Percentiles rank a stretch among this genome's conserved stretches.
phyloP scores from a whole-genome alignment of 2,113 vertebrate genomes.

The Prochilodus magdalenae region DNA sequence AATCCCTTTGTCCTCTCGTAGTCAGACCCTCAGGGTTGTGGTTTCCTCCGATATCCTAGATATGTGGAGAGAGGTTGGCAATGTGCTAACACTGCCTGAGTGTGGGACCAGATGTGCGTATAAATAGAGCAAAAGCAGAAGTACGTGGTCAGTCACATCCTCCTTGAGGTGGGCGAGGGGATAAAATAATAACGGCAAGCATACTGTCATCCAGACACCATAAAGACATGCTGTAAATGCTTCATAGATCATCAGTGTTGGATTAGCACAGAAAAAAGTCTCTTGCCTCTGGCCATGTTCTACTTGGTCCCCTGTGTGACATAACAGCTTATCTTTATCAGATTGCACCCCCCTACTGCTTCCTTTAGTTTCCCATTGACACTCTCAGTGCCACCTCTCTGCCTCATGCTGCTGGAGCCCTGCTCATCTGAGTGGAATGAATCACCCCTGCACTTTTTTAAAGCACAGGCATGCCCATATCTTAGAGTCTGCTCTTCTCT shows the following conservation, averaged over 20 bases:
- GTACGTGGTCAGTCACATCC: slow-evolving; percentile 38
- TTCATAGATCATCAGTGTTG: slow-evolving; percentile 1
- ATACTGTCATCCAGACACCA: slow-evolving; percentile 25
- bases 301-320: slow-evolving; percentile 36
- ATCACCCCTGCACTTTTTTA: slow-evolving; percentile 52
- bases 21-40: slow-evolving; percentile 36
- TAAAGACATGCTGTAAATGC: slow-evolving; percentile 34
- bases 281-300: neutral
- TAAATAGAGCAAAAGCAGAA: slow-evolving; percentile 44
- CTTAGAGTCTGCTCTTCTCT: slow-evolving; percentile 22
- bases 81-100: slow-evolving; percentile 55
- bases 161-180: slow-evolving; percentile 44
- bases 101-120: slow-evolving; percentile 54
- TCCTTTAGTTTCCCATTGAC: slow-evolving; percentile 40
- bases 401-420: slow-evolving; percentile 27
- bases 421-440: slow-evolving; percentile 51
- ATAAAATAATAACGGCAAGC: slow-evolving; percentile 39
- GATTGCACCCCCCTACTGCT: neutral
- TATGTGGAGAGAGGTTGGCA: slow-evolving; percentile 53
- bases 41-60: slow-evolving; percentile 37
- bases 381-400: slow-evolving; percentile 32
- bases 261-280: slow-evolving; percentile 3
- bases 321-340: slow-evolving; percentile 38
- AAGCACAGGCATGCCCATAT: slow-evolving; percentile 39
- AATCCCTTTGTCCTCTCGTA: slow-evolving; percentile 40